Evolutionary conservation across 1,140 invertebrate species (phyloP).

Genomic region (Drosophila nigrodunni): DNA sequence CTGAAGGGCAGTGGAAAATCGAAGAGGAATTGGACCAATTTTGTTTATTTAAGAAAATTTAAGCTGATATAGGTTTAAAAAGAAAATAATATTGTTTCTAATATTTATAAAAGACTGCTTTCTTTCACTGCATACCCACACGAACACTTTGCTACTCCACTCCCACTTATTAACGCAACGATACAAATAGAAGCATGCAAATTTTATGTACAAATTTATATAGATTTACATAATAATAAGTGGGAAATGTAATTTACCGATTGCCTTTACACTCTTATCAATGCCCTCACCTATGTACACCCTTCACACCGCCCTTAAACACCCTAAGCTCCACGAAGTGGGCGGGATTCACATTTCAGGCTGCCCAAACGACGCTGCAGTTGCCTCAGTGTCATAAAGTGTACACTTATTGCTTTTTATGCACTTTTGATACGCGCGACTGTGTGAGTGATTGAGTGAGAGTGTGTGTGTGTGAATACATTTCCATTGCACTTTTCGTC

Average conservation of each 20-base stretch:
- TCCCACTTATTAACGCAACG: too few relatives aligned
- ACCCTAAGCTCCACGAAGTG: not conserved
- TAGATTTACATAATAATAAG: constrained; percentile 29
- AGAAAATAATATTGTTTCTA: too few relatives aligned
- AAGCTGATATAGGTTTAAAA: too few relatives aligned
- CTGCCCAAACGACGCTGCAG: constrained; percentile 9
- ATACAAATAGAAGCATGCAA: too few relatives aligned
- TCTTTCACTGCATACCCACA: too few relatives aligned
- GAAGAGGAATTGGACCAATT: too few relatives aligned
- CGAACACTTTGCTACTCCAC: too few relatives aligned
- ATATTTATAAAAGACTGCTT: too few relatives aligned
- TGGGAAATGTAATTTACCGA: constrained; percentile 33
- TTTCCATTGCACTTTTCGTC: constrained; percentile 78
- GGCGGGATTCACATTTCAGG: constrained; percentile 14
- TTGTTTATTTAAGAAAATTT: too few relatives aligned
- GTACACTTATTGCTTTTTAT: constrained; percentile 78
- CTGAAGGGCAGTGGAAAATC: too few relatives aligned
- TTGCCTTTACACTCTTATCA: constrained; percentile 55
- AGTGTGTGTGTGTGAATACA: constrained; percentile 53
- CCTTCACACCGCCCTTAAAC: not conserved
- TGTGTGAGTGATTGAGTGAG: constrained; percentile 1
- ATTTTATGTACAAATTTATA: too few relatives aligned
- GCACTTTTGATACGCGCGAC: constrained; percentile 65
- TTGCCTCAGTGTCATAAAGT: constrained; percentile 69
- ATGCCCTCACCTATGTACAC: constrained; percentile 25